Evolutionary conservation across 1,140 invertebrate genomes (phyloP).

Genomic region (Druon quercuslanigerum): DNA sequence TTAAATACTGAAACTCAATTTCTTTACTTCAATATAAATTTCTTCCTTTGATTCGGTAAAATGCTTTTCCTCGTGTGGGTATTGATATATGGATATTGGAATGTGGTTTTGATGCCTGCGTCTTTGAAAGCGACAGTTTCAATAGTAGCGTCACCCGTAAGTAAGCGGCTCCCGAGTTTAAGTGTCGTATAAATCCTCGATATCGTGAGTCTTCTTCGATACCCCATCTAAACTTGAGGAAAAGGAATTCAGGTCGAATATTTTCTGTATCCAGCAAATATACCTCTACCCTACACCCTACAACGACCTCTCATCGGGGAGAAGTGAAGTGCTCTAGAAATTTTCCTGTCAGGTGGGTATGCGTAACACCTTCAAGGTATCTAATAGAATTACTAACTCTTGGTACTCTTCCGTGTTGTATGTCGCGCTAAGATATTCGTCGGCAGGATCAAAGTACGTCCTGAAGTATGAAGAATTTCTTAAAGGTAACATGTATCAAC

Average conservation of each 20-base stretch:
- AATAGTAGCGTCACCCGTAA: slow-evolving; percentile 52
- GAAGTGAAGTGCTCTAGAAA: slow-evolving; percentile 43
- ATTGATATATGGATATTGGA: not conserved
- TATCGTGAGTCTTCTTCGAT: slow-evolving; percentile 56
- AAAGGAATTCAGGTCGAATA: slow-evolving; percentile 48
- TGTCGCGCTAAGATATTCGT: slow-evolving; percentile 35
- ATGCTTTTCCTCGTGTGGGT: not conserved
- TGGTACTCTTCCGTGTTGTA: slow-evolving; percentile 27
- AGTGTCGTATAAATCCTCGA: slow-evolving; percentile 61
- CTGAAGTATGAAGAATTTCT: not conserved
- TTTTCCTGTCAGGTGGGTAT: slow-evolving; percentile 48
- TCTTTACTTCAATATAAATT: not conserved
- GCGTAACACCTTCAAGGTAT: slow-evolving; percentile 48
- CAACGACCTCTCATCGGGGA: slow-evolving; percentile 12
- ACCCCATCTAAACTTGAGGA: slow-evolving; percentile 50
- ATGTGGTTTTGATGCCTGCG: slow-evolving; percentile 49
- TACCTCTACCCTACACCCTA: not conserved
- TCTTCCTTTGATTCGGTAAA: not conserved
- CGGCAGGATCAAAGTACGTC: slow-evolving; percentile 37
- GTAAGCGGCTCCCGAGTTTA: slow-evolving; percentile 52
- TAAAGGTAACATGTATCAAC: not conserved
- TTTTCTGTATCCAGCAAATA: slow-evolving; percentile 42
- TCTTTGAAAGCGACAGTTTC: slow-evolving; percentile 57
- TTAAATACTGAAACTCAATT: not conserved
- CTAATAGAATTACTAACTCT: slow-evolving; percentile 49